These are phyloP conservation scores for Acanthurus tractus DNA, from an alignment of 2,797 vertebrate species.

Conservation along the genomic window DNA sequence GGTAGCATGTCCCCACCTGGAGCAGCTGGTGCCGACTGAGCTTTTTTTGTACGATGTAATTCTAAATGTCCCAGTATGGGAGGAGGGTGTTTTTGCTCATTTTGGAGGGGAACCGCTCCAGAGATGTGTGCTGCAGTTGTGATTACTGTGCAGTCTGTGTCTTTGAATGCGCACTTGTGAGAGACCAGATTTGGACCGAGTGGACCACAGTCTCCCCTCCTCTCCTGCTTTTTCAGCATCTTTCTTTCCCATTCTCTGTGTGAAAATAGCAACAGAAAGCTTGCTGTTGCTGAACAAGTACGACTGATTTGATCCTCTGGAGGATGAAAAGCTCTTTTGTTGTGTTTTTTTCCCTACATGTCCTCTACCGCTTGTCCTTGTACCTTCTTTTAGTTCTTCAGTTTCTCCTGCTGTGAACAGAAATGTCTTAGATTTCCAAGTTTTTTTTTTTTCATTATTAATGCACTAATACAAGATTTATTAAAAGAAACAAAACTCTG, in stretches of 20 bases:
- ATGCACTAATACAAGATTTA: constrained; percentile 14
- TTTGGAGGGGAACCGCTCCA: constrained; percentile 5
- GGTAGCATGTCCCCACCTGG: background rate
- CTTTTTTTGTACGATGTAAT: constrained; percentile 23
- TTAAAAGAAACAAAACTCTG: constrained; percentile 12
- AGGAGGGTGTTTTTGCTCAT: constrained; percentile 1
- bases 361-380: constrained; percentile 31
- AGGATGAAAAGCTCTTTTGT: constrained; percentile 42
- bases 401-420: constrained; percentile 2
- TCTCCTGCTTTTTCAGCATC: constrained; percentile 12
- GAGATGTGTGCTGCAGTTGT: constrained; percentile 4
- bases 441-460: constrained; percentile 5
- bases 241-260: constrained; percentile 27
- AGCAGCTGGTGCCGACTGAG: constrained; percentile 23
- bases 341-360: constrained; percentile 22
- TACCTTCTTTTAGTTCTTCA: constrained; percentile 12
- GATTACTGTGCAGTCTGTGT: background rate
- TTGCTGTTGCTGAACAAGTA: constrained; percentile 44
- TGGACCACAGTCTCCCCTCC: background rate
- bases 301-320: constrained; percentile 49
- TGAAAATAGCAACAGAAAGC: constrained; percentile 34
- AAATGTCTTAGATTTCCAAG: constrained; percentile 17
- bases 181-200: constrained; percentile 18
- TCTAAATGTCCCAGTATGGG: constrained; percentile 10
- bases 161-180: constrained; percentile 18